Base-by-base conservation (phyloP, 2,888 invertebrate genomes). In the Acleris sparsana region DNA sequence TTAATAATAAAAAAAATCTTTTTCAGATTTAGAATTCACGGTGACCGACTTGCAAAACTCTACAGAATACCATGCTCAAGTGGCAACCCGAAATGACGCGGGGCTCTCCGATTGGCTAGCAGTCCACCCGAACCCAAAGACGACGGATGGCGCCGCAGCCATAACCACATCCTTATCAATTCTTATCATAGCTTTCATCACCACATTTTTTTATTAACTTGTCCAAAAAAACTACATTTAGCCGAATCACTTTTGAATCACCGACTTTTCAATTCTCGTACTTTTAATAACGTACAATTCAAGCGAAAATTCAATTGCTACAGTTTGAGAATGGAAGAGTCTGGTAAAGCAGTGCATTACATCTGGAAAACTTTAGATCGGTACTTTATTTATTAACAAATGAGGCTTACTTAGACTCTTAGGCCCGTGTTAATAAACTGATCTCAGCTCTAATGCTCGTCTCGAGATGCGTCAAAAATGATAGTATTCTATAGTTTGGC, bases 101-200 rank as follows among this genome's bases (percentile, higher is more conserved):
- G 90, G 92, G 1, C 80, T 78, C 72, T 92, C 92, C 0, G 87
- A 87, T 29, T 91, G 89, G 88, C 58, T 86, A 49, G 78, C 79
- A 20, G 67, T 83, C 11, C 63, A 71, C 0, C 77, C 75, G 0
- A 72, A 73, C 3, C 76, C 82, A 1, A 65, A 69, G 48, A 85
- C 85, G 29, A 80, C 82, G 1, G 80, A 79, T 6, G 66, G 75
- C 29, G 82, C 76, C 1, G 64, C 73, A 7, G 71, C 67, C 29
- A 51, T 79, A 5, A 51, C 73, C 22, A 65, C 71, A 4, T 75
- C 79, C 3, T 3, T 76, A 25, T 55, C 74, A 5, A 62, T 87
- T 9, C 55, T 86, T 44, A 29, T 83, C 44, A 55, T 67, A 6
- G 72, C 80, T 67, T 57, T 78, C n/a, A 13, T 61, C 3, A 5